A percentile compares a stretch with the other conserved stretches of the same genome.
phyloP scores from a whole-genome alignment of 2,797 vertebrate genomes.

The Cirrhinus mrigala region DNA sequence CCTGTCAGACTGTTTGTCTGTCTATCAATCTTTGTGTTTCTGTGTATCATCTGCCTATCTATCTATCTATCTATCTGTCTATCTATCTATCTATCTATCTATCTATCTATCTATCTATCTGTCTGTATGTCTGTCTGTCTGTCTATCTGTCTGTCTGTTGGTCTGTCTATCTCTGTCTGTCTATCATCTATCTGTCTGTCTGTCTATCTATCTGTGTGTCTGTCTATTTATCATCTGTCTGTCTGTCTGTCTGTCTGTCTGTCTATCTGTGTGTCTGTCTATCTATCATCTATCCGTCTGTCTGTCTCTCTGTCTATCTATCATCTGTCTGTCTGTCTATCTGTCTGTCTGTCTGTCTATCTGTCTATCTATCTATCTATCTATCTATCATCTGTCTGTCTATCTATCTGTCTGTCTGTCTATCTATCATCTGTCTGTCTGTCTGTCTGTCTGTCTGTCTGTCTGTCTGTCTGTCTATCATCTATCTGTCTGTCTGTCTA shows the following conservation, averaged over 20 bases:
- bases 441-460: neutral
- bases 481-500: neutral
- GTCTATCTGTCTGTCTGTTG: rapidly evolving
- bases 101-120: neutral
- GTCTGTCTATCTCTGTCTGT: rapidly evolving
- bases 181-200: neutral
- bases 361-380: neutral
- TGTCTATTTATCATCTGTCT: neutral
- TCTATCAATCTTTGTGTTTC: neutral
- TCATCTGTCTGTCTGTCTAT: rapidly evolving
- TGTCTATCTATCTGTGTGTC: neutral
- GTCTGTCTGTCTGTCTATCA: neutral
- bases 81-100: neutral
- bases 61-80: neutral
- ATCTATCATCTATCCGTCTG: rapidly evolving
- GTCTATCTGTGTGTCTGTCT: rapidly evolving
- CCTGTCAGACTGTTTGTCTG: rapidly evolving
- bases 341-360: neutral
- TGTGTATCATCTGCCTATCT: neutral
- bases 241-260: neutral
- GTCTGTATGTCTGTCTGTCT: neutral
- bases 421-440: neutral
- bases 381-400: neutral
- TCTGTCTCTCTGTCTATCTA: rapidly evolving
- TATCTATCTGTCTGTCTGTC: rapidly evolving